Evolutionary conservation across 2,888 invertebrate species (phyloP).

Genomic region (Epinotia ramella): DNA sequence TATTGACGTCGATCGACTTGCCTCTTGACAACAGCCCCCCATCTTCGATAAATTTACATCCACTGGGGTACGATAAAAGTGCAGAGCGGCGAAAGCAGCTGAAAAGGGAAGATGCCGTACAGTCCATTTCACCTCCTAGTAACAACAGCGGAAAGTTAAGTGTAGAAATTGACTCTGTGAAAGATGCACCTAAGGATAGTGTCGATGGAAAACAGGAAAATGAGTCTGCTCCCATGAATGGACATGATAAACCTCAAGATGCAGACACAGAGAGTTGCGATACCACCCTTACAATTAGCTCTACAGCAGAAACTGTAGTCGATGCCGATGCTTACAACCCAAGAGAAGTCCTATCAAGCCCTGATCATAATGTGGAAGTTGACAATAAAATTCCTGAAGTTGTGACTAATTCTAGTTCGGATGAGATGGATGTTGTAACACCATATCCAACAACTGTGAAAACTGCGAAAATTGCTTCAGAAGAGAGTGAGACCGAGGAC

Average conservation of each 20-base stretch:
- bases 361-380: slow-evolving; percentile 48
- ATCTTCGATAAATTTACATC: slow-evolving; percentile 74
- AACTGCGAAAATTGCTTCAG: slow-evolving; percentile 48
- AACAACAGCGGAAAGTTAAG: slow-evolving; percentile 79
- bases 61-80: slow-evolving; percentile 73
- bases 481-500: slow-evolving; percentile 49
- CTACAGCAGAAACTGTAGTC: slow-evolving; percentile 55
- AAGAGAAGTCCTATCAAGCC: slow-evolving; percentile 51
- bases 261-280: slow-evolving; percentile 51
- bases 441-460: slow-evolving; percentile 58
- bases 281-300: slow-evolving; percentile 55
- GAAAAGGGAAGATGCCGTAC: slow-evolving; percentile 82
- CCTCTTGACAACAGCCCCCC: slow-evolving; percentile 77
- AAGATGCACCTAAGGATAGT: slow-evolving; percentile 55
- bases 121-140: slow-evolving; percentile 79
- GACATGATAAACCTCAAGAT: slow-evolving; percentile 46
- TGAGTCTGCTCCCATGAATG: background rate
- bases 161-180: slow-evolving; percentile 75
- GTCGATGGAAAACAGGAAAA: slow-evolving; percentile 47
- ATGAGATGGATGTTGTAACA: slow-evolving; percentile 77
- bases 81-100: slow-evolving; percentile 76
- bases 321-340: slow-evolving; percentile 49
- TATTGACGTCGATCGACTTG: slow-evolving; percentile 75
- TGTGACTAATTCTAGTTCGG: slow-evolving; percentile 52
- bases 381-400: slow-evolving; percentile 31